phyloP scores from a whole-genome alignment of 1,140 invertebrate species.

The Lepidurus apus region DNA sequence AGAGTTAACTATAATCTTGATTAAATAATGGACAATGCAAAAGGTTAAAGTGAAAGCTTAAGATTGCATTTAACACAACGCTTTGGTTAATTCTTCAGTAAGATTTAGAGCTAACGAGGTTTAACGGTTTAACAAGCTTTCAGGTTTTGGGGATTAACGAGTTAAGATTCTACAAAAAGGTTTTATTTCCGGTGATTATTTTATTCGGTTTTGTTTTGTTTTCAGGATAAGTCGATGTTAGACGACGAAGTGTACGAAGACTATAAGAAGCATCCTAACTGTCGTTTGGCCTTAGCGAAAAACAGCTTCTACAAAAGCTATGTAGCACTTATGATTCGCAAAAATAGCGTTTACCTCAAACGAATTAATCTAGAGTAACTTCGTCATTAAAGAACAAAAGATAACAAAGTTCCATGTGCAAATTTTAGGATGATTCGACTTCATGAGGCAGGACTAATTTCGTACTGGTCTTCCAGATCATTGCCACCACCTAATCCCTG shows the following conservation, averaged over 20 bases:
- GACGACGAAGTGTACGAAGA: background rate
- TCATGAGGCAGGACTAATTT: background rate
- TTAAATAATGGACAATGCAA: no score
- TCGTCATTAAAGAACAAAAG: background rate
- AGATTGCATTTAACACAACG: no score
- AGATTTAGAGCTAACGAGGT: no score
- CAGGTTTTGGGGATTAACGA: no score
- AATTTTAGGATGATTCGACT: slow-evolving; percentile 6
- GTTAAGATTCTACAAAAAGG: no score
- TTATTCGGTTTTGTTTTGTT: background rate
- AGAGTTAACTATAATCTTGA: no score
- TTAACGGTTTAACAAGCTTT: no score
- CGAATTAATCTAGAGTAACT: background rate
- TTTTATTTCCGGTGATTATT: background rate
- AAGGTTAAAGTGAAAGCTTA: no score
- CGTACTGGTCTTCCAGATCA: background rate
- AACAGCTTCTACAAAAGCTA: slow-evolving; percentile 8
- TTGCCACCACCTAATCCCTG: background rate
- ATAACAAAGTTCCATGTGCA: background rate
- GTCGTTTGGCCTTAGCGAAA: background rate
- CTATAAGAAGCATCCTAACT: background rate
- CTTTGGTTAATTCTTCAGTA: no score
- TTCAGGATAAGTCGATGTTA: slow-evolving; percentile 15
- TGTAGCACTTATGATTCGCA: background rate
- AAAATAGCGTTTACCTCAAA: background rate